Percentiles rank a stretch among this genome's conserved stretches.
Evolutionary conservation across 2,113 vertebrate species (phyloP).

Genomic region (Erythrocercus mccallii): DNA sequence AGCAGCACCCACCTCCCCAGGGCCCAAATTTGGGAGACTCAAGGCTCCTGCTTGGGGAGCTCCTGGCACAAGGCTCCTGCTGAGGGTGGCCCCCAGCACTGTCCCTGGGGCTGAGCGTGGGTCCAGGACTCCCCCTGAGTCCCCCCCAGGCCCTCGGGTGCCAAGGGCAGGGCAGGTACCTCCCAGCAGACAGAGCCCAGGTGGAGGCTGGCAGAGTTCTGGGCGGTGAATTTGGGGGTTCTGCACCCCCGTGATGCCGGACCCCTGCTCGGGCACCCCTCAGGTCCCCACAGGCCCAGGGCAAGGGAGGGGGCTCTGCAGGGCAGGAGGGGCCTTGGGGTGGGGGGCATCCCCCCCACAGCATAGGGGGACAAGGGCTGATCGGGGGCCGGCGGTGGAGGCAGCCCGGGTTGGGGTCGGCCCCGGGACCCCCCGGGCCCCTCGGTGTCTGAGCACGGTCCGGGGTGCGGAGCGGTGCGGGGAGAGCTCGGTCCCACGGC

Average conservation of each 20-base stretch:
- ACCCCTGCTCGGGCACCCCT: neutral
- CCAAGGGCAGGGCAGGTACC: neutral
- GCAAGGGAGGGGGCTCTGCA: neutral
- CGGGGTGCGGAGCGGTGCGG: neutral
- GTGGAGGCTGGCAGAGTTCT: neutral
- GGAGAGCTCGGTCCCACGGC: neutral
- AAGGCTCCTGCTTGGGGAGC: neutral
- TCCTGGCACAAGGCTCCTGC: neutral
- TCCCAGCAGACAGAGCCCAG: neutral
- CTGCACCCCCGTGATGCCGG: rapidly evolving
- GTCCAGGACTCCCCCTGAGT: neutral
- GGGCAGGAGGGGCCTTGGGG: neutral
- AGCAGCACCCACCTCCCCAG: neutral
- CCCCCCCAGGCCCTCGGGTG: rapidly evolving
- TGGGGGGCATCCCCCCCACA: neutral
- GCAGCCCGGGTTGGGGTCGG: neutral
- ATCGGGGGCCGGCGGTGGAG: neutral
- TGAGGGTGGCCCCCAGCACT: rapidly evolving
- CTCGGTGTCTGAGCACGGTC: neutral
- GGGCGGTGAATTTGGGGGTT: neutral
- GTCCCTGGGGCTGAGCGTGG: neutral
- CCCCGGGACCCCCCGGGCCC: neutral
- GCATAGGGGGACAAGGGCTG: neutral
- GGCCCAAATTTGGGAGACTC: neutral
- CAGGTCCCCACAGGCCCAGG: no score